phyloP scores from a whole-genome alignment of 2,113 vertebrate species.

The Pelecanoides urinatrix region DNA sequence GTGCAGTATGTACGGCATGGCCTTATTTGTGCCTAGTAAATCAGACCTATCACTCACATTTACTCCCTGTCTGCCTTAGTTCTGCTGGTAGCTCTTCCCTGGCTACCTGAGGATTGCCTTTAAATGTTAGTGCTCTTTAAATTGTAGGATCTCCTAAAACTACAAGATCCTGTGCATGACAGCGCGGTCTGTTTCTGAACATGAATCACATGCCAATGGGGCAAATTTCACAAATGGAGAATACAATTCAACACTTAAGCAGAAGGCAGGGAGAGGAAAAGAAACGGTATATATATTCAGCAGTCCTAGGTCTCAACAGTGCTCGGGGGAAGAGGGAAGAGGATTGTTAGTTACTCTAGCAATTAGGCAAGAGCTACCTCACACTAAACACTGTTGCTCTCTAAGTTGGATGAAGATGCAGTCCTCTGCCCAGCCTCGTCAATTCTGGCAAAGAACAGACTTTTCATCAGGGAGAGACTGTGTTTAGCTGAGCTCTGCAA shows the following conservation, averaged over 20 bases:
- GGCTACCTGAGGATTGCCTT: neutral
- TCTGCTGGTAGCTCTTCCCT: neutral
- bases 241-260: neutral
- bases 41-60: neutral
- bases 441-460: neutral
- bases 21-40: neutral
- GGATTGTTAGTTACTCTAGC: neutral
- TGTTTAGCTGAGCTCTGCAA: neutral
- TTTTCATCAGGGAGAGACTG: neutral
- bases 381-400: neutral
- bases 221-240: neutral
- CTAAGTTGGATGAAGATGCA: neutral
- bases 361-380: neutral
- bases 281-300: rapidly evolving
- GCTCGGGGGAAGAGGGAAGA: neutral
- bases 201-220: neutral
- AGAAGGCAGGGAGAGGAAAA: neutral
- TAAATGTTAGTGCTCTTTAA: neutral
- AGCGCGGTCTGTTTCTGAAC: neutral
- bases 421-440: neutral
- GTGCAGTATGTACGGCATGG: neutral
- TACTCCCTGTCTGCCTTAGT: neutral
- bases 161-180: neutral
- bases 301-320: neutral
- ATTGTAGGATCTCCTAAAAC: neutral